Evolutionary conservation across 2,888 invertebrate species (phyloP).

Genomic region (Eupithecia abbreviata): DNA sequence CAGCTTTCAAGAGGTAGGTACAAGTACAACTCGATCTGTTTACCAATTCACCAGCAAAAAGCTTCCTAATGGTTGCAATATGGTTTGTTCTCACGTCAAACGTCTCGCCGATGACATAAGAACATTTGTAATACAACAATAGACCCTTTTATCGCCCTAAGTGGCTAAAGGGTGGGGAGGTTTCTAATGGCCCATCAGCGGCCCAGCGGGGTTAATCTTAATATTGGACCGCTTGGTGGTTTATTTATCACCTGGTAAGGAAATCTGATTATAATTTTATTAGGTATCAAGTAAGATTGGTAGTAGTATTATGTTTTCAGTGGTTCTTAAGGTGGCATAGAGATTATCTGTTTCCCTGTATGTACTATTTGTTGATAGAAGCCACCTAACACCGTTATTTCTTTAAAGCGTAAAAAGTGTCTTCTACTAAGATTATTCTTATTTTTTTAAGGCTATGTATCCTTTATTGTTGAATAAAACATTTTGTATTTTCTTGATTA

Average conservation of each 20-base stretch:
- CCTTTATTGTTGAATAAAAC: no score
- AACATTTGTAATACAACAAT: constrained; percentile 81
- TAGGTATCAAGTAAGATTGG: neutral
- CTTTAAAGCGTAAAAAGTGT: no score
- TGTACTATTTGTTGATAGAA: no score
- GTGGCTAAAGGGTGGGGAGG: constrained; percentile 60
- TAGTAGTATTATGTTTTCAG: neutral
- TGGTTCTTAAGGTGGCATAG: neutral
- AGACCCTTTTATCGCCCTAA: constrained; percentile 68
- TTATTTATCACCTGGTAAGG: constrained; percentile 29
- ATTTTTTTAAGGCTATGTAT: no score
- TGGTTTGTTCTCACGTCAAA: constrained; percentile 79
- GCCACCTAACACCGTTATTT: no score
- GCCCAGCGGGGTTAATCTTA: constrained; percentile 42
- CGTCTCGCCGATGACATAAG: constrained; percentile 73
- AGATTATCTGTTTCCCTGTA: neutral
- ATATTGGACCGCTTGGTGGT: constrained; percentile 40
- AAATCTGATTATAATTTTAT: constrained; percentile 25
- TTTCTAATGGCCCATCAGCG: constrained; percentile 43
- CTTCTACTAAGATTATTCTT: no score
- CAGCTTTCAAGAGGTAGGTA: neutral
- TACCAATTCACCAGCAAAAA: constrained; percentile 29
- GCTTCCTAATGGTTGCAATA: constrained; percentile 56
- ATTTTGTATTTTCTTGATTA: neutral
- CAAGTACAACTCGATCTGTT: constrained; percentile 23